These are phyloP conservation scores for Lepetodrilus schrolli DNA, from an alignment of 2,888 invertebrate species.

Conservation along the genomic window DNA sequence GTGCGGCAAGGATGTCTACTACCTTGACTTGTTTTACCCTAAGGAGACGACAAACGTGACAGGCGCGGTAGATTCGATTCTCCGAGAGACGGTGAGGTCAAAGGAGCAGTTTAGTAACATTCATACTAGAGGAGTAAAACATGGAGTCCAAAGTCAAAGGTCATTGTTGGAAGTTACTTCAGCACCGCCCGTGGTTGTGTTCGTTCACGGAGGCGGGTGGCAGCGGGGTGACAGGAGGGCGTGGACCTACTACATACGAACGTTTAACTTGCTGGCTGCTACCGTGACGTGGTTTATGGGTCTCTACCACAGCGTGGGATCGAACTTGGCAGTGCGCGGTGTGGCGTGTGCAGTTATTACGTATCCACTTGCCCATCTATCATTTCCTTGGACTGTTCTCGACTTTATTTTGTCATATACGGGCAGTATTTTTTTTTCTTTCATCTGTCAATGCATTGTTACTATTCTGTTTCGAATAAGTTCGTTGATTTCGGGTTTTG, in stretches of 20 bases:
- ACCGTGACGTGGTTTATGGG: slow-evolving; percentile 42
- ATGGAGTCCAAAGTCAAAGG: no score
- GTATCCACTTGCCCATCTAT: slow-evolving; percentile 53
- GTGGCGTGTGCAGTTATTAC: slow-evolving; percentile 57
- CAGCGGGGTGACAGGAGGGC: slow-evolving; percentile 52
- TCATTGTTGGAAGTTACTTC: no score
- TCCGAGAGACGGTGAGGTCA: no score
- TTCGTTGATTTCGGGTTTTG: no score
- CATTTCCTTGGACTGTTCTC: slow-evolving; percentile 38
- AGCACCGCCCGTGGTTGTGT: slow-evolving; percentile 54
- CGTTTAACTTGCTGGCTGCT: slow-evolving; percentile 54
- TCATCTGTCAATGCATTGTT: no score
- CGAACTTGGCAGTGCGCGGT: slow-evolving; percentile 46
- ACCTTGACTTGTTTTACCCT: no score
- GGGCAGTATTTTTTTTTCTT: not conserved
- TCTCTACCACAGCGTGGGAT: slow-evolving; percentile 53
- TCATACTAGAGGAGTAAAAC: no score
- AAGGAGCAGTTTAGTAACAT: no score
- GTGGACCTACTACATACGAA: slow-evolving; percentile 56
- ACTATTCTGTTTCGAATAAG: no score
- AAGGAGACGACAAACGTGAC: no score
- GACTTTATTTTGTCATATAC: slow-evolving; percentile 52
- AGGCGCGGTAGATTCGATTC: no score
- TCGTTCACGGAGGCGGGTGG: slow-evolving; percentile 65
- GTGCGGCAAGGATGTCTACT: no score